Base-by-base conservation (phyloP, 2,797 vertebrate genomes). In the Helarctos malayanus region DNA sequence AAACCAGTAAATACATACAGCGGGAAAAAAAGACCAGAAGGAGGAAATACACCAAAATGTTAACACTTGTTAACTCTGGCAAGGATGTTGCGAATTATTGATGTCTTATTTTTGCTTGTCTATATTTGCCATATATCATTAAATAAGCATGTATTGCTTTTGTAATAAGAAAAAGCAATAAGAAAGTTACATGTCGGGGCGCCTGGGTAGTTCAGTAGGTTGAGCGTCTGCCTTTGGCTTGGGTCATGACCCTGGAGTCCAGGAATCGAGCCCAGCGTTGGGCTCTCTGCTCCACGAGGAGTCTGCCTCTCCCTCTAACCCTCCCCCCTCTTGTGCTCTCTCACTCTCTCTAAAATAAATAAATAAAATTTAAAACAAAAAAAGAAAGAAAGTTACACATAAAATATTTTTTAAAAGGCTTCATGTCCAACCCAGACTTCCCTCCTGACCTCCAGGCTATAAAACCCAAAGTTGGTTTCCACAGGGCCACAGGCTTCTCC, bases 131-230 rank as follows among this genome's bases (percentile, higher is more conserved):
- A 19, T 89, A 78, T 61, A 90, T 93, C 94, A 71, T 93, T 90
- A 97, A 93, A 93, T 93, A 93, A 93, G 25, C 41, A 86, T 16
- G 19, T 9, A 68, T 89, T 82, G 68, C 52, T 96, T 94, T 93
- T 97, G 18, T 90, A 92, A 82, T 54, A 81, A 82, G 71, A 79
- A 94, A 85, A 96, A 89, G 6, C 9, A 88, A n/a, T 94, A 91
- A 85, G 49, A 84, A 89, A 52, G 7, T 88, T 88, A 65, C 15
- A 15, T 32, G 56, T 25, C 5, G 41, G 41, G 41, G 41, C 41
- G 41, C 41, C 41, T 41, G 41, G 41, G 41, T 41, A 1, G 41
- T 41, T 41, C 41, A 41, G 41, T 5, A 41, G 41, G 41, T 41
- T 41, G 41, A 41, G 41, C 41, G 41, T 41, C 41, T 41, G 41